phyloP scores from a whole-genome alignment of 2,797 vertebrate genomes.

The Aplochiton taeniatus region DNA sequence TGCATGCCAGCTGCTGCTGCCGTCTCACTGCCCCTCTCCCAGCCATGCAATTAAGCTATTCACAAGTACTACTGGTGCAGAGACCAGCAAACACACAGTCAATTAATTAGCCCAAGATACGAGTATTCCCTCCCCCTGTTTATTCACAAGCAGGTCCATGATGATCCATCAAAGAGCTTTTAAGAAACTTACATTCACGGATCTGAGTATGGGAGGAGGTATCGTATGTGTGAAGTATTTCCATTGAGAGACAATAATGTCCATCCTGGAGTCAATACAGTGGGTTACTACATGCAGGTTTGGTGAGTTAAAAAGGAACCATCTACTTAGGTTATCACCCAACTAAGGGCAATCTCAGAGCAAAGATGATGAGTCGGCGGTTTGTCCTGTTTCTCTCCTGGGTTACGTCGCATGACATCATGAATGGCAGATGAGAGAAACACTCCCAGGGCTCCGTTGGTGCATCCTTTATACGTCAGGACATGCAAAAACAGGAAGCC shows the following conservation, averaged over 20 bases:
- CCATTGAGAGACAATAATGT: constrained; percentile 14
- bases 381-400: constrained; percentile 39
- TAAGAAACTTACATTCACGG: constrained; percentile 43
- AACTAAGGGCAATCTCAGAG: constrained; percentile 26
- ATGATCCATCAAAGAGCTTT: constrained; percentile 55
- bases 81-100: constrained; percentile 59
- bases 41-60: constrained; percentile 74
- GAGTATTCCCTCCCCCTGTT: constrained; percentile 49
- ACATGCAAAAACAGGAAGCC: constrained; percentile 57
- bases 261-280: constrained; percentile 6
- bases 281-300: constrained; percentile 33
- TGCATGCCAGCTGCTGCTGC: constrained; percentile 86
- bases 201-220: constrained; percentile 34
- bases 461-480: constrained; percentile 38
- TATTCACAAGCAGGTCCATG: constrained; percentile 56
- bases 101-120: constrained; percentile 65
- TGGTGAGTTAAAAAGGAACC: constrained; percentile 30
- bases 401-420: constrained; percentile 54
- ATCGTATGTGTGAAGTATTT: no score
- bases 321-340: constrained; percentile 26
- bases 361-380: constrained; percentile 56
- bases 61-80: constrained; percentile 46
- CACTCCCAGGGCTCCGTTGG: constrained; percentile 37
- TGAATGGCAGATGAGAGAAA: constrained; percentile 63
- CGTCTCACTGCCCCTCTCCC: constrained; percentile 69